phyloP scores from a whole-genome alignment of 2,113 vertebrate species.

The Dasyurus viverrinus region DNA sequence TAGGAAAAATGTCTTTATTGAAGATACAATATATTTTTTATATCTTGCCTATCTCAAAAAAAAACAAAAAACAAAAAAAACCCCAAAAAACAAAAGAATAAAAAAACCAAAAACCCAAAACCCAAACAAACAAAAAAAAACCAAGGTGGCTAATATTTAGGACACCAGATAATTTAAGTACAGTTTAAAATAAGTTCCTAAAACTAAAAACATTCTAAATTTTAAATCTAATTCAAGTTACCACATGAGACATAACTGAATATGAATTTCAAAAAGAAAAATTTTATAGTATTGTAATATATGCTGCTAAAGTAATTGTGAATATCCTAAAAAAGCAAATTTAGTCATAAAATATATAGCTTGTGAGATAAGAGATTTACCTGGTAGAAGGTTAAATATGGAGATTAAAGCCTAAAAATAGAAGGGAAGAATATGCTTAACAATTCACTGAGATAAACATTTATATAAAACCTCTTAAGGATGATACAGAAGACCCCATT shows the following conservation, averaged over 20 bases:
- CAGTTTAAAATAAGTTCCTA: neutral
- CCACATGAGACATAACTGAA: neutral
- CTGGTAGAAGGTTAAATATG: constrained; percentile 15
- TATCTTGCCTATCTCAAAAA: neutral
- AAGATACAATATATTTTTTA: neutral
- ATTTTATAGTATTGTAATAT: neutral
- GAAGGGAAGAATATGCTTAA: constrained; percentile 46
- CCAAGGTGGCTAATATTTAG: neutral
- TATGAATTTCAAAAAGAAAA: neutral
- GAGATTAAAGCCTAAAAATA: constrained; percentile 39
- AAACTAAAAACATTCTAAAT: neutral
- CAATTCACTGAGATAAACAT: constrained; percentile 32
- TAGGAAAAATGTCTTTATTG: neutral
- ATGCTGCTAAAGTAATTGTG: neutral
- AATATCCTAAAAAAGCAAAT: neutral
- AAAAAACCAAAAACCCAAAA: neutral
- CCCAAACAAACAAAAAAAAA: neutral
- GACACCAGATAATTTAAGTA: neutral
- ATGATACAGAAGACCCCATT: constrained; percentile 41
- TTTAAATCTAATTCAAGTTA: neutral
- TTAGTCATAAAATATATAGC: constrained; percentile 14
- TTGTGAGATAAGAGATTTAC: constrained; percentile 35
- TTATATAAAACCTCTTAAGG: constrained; percentile 48
- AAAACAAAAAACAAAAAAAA: neutral
- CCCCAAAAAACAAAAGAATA: no score